Base-by-base conservation (phyloP, 1,140 invertebrate species). In the Lutraria rhynchaena region DNA sequence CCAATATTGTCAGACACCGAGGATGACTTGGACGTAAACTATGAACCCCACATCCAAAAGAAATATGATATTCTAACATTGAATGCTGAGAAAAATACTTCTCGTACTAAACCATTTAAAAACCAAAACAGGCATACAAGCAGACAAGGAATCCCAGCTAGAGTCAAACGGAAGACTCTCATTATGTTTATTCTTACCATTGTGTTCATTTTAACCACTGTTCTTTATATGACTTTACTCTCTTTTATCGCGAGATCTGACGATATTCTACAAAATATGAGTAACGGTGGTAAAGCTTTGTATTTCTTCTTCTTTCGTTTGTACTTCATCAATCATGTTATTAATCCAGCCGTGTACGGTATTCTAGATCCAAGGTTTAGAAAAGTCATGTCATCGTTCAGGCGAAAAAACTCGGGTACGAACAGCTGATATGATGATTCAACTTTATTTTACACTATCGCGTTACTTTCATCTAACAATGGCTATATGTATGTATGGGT, bases 261-360 rank as follows among this genome's bases (percentile, higher is more conserved):
- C 53, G 53, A 81, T 35, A 70, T 81, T 58, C 44, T 81, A 29
- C 29, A 49, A 27, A 22, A 29, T 17, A 70, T 81, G 65, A 61
- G 37, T 35, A 0, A 46, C 5, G n/a, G 3, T 19, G 37, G 49
- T n/a, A 60, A 53, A 24, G 67, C 77, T 0, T 35, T 41, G 22
- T 81, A 81, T 33, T 81, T 80, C 53, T 81, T 51, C 55, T 81
- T 81, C 37, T 61, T 71, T n/a, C 51, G 77, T 15, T 41, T 81
- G 0, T 53, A 58, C 15, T 80, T 80, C 33, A 67, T 80, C 13
- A 70, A 80, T 61, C 77, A 80, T 29, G 77, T 71, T 35, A 80
- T 80, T 19, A 80, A 80, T 31, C 77, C 77, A 15, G 27, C 71
- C 11, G 57, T 80, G 0, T 80, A 80, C 27, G 77, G 51, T 0